A percentile compares a stretch with the other conserved stretches of the same genome.
Evolutionary conservation across 2,797 vertebrate genomes (phyloP).

Genomic region (Enteromius anoplus): DNA sequence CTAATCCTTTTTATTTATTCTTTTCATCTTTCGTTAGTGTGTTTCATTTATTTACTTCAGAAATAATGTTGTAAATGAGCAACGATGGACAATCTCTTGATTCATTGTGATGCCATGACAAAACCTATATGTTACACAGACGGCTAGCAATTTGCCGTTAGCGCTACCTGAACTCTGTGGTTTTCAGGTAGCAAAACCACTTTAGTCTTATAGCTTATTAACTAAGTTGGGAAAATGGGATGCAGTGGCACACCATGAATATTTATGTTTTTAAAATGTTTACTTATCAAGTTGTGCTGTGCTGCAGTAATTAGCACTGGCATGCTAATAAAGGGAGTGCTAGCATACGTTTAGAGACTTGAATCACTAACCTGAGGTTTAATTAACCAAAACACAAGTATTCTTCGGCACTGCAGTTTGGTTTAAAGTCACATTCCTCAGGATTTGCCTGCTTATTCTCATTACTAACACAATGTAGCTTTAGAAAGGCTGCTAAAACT

Average conservation of each 20-base stretch:
- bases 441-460: slow-evolving; percentile 13
- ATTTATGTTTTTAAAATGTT: slow-evolving; percentile 11
- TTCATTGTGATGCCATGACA: background rate
- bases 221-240: background rate
- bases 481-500: background rate
- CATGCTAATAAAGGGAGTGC: slow-evolving; percentile 12
- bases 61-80: slow-evolving; percentile 7
- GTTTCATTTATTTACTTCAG: background rate
- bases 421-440: background rate
- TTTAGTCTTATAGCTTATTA: slow-evolving; percentile 13
- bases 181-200: slow-evolving; percentile 1
- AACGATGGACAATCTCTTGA: slow-evolving; percentile 21
- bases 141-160: background rate
- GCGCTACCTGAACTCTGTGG: slow-evolving; percentile 5
- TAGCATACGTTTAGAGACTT: background rate
- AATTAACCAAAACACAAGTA: background rate
- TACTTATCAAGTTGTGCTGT: slow-evolving; percentile 10
- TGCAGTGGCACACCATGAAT: background rate
- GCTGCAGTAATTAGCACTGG: background rate
- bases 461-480: slow-evolving; percentile 6
- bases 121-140: slow-evolving; percentile 1
- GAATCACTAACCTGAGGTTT: background rate
- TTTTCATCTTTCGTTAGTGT: background rate
- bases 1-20: slow-evolving; percentile 34
- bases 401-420: background rate